Percentiles rank a stretch among this genome's conserved stretches.
Evolutionary conservation across 2,888 invertebrate species (phyloP).

Genomic region (Campopleginae sp.): DNA sequence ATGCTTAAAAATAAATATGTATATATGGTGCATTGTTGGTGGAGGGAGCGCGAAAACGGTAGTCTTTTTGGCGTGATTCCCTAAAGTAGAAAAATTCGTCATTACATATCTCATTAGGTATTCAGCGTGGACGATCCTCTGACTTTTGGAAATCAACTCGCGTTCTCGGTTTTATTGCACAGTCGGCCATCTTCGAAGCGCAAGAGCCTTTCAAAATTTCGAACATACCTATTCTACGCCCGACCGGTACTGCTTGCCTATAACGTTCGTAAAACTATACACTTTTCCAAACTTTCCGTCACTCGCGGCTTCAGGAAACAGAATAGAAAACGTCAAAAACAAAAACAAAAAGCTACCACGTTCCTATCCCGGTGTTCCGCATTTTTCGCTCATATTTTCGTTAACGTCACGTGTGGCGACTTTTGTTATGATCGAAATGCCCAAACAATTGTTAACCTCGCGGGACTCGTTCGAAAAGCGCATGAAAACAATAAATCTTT

Average conservation of each 20-base stretch:
- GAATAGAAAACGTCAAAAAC: background rate
- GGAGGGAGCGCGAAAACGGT: conserved; percentile 13
- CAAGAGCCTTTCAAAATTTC: background rate
- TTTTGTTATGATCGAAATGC: background rate
- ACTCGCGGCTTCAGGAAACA: background rate
- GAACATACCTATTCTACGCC: background rate
- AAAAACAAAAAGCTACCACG: background rate
- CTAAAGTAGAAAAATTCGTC: conserved; percentile 29
- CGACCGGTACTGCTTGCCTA: background rate
- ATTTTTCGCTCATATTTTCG: background rate
- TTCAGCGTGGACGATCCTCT: background rate
- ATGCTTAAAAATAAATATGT: conserved; percentile 2
- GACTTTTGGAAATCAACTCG: background rate
- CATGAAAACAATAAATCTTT: background rate
- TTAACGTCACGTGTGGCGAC: conserved; percentile 3
- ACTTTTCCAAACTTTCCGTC: background rate
- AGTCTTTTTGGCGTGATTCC: conserved; percentile 22
- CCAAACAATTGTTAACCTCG: background rate
- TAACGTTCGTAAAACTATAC: background rate
- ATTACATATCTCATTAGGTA: conserved; percentile 22
- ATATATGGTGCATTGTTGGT: background rate
- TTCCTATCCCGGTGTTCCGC: background rate
- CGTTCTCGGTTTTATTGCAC: background rate
- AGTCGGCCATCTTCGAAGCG: background rate
- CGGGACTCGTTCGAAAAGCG: background rate